Evolutionary conservation across 2,888 invertebrate species (phyloP), one percentile per base, ranked within the genome.

Genomic region (Chironomus riparius): DNA sequence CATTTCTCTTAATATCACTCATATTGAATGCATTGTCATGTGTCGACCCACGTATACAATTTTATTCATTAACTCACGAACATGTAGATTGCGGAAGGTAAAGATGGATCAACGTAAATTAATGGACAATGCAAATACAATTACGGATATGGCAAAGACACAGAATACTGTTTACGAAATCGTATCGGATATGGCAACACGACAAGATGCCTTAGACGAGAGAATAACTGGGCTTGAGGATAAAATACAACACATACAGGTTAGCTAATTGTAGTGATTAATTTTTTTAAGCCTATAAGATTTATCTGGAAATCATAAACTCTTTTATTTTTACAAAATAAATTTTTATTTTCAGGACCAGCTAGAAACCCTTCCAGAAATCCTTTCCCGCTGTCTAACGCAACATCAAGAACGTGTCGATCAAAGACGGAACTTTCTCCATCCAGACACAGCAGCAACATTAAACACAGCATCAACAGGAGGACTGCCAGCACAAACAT

Each of bases 101-200:
- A 99, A 99, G 88, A 97, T 98, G 95, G 98, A 98, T 88, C 98
- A 99, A 88, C 89, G 99, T 84, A 99, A 99, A 87, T 87, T 99
- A 81, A 96, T 97, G 92, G 99, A 99, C 85, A 98, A 98, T 84
- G 97, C 98, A 80, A 98, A 97, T 82, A 98, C 98, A 77, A 94
- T 99, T 85, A 97, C 98, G 77, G 99, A 65, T 65, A 65, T 65
- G 65, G 65, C 65, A 65, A 65, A 98, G 98, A 98, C 97, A 79
- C 97, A 98, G 87, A 96, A 95, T 82, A 95, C 95, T 75, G 97
- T 98, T 79, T 98, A 98, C 85, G 98, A 98, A 86, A 93, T 98
- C 81, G 97, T 99, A 79, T 95, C 97, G 76, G 98, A 98, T 81
- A 95, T 98, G 93, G 95, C 95, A 82, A 91, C 92, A 77, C 91